Base-by-base conservation (phyloP, 2,113 vertebrate species). In the Patagioenas fasciata region DNA sequence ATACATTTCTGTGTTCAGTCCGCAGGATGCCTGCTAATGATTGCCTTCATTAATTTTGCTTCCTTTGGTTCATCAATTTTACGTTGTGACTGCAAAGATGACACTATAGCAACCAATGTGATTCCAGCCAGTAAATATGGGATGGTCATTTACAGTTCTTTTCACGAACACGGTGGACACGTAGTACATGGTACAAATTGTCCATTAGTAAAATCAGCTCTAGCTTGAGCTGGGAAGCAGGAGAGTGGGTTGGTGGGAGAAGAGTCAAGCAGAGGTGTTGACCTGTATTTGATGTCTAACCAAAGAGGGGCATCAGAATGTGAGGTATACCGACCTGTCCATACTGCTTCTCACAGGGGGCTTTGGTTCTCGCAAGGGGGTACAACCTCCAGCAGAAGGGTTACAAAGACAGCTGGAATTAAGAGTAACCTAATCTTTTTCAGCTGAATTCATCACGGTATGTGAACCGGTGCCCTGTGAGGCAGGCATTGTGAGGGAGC, bases 51-150 rank as follows among this genome's bases (percentile, higher is more conserved):
- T 97, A 96, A 96, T 95, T 97, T 97, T 94, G 70, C 97, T 93
- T 85, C 62, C 54, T 93, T 97, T 95, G 87, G 85, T 93, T 98
- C 95, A 96, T 97, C 98, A 95, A 89, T 97, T 98, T 97, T 96
- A 93, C 53, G 5, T 89, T 97, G 77, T 96, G 84, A 83, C 70
- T 95, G 56, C 42, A 44, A 75, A 97, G 95, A 92, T 90, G 86
- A 91, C 88, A 80, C 56, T 89, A n/a, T 62, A 91, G 83, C 36
- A 73, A 92, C 32, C 72, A 65, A n/a, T 51, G 36, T 56, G 60
- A 44, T 97, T 93, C 82, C 72, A 97, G 53, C 8, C 66, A 64
- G 80, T 89, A 96, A 71, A 93, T 75, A 19, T 8, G 42, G 64
- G 65, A 58, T 58, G 90, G 72, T 16, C n/a, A 88, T 87, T 91